These are phyloP conservation scores for Eumaeus atala DNA, from an alignment of 1,140 invertebrate species.

Conservation along the genomic window DNA sequence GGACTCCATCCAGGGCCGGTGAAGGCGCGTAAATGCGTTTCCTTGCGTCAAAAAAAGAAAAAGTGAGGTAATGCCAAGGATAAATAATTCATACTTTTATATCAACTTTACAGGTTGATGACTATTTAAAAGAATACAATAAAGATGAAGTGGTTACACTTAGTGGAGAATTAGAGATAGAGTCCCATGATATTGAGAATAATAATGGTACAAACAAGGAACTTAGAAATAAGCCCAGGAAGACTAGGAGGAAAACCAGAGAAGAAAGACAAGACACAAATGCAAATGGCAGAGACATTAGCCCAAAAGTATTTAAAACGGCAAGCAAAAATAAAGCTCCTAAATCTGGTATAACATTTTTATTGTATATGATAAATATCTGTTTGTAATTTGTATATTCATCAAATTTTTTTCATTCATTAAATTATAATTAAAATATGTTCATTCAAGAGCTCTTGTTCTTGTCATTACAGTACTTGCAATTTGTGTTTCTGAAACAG, in stretches of 20 bases:
- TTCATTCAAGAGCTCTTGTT: no score
- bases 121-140: constrained; percentile 71
- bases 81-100: constrained; percentile 4
- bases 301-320: constrained; percentile 68
- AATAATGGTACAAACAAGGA: constrained; percentile 64
- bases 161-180: constrained; percentile 69
- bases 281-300: constrained; percentile 58
- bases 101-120: constrained; percentile 55
- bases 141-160: constrained; percentile 70
- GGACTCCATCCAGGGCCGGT: no score
- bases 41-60: no score
- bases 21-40: no score
- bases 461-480: no score
- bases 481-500: no score
- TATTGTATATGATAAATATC: no score
- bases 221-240: constrained; percentile 55
- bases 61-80: no score
- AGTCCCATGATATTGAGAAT: constrained; percentile 65
- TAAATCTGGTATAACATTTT: constrained; percentile 38
- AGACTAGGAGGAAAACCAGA: constrained; percentile 58
- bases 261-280: constrained; percentile 58
- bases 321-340: constrained; percentile 37
- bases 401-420: no score
- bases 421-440: no score
- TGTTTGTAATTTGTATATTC: no score